Base-by-base conservation (phyloP, 2,888 invertebrate species). In the Magallana nippona region DNA sequence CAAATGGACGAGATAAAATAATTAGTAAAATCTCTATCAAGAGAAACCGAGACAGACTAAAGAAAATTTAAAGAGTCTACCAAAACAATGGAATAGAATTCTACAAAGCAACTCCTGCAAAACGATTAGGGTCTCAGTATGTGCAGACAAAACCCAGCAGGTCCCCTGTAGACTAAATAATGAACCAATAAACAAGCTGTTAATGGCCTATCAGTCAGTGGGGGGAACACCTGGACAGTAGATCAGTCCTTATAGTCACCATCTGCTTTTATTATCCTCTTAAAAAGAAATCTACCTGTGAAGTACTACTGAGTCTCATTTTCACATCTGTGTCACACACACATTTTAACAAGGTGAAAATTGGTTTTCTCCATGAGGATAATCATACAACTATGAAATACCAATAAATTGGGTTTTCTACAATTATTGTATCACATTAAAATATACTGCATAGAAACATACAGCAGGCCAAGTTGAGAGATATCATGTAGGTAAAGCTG, bases 401-500 rank as follows among this genome's bases (percentile, higher is more conserved):
- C 3, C 44, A 44, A 44, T 1, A 8, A 44, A 44, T 44, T 44
- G 44, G 44, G 44, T 44, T 44, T 44, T 8, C 44, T 8, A 3
- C 44, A 44, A 44, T 44, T 0, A 44, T 44, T 44, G 44, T 8
- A 44, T 5, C 8, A 44, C 5, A 8, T 44, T 44, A 8, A 44
- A 44, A 44, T 44, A 5, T 44, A 44, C 44, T 44, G 44, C 13
- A 71, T 15, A 27, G 71, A 71, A 71, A 27, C 32, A 71, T 27
- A 71, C 15, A 15, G 71, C 71, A 27, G 71, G 1, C 8, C 22
- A 71, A 71, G 32, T 27, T 27, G 1, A 27, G 19, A 5, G n/a
- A n/a, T 3, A n/a, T 60, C 60, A 60, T 60, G 60, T 60, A n/a
- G 60, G 17, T 60, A 60, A n/a, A n/a, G n/a, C 60, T 60, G 60